phyloP scores from a whole-genome alignment of 37 sponge, comb jelly and placozoan genomes.

The Mnemiopsis leidyi region DNA sequence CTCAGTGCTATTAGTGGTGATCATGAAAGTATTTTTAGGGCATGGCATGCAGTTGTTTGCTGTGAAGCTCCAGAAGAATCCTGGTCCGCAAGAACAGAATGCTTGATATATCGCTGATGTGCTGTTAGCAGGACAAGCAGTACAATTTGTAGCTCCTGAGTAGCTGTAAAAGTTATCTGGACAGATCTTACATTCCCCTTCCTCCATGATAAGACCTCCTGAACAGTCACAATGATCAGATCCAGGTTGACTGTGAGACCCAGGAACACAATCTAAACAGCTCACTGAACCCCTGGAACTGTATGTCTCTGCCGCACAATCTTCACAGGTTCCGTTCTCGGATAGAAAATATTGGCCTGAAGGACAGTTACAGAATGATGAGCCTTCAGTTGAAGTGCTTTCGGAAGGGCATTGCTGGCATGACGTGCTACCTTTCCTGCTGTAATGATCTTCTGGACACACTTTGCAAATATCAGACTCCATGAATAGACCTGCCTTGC shows the following conservation, averaged over 20 bases:
- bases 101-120: neutral
- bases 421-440: neutral
- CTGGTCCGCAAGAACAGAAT: neutral
- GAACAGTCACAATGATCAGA: slow-evolving; percentile 1
- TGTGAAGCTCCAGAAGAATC: slow-evolving; percentile 7
- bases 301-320: neutral
- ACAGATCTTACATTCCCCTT: neutral
- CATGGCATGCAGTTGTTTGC: neutral
- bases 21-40: neutral
- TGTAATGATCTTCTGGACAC: neutral
- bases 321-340: neutral
- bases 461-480: neutral
- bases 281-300: neutral
- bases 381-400: neutral
- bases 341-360: neutral
- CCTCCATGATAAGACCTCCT: neutral
- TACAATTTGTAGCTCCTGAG: slow-evolving; percentile 18
- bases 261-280: neutral
- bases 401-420: neutral
- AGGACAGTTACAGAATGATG: slow-evolving; percentile 15
- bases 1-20: neutral
- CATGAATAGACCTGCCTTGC: neutral
- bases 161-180: slow-evolving; percentile 26
- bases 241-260: neutral
- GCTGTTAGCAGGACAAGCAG: neutral